Evolutionary conservation across 2,888 invertebrate genomes (phyloP), one percentile per base, ranked within the genome.

Genomic region (Parnassius orleans): DNA sequence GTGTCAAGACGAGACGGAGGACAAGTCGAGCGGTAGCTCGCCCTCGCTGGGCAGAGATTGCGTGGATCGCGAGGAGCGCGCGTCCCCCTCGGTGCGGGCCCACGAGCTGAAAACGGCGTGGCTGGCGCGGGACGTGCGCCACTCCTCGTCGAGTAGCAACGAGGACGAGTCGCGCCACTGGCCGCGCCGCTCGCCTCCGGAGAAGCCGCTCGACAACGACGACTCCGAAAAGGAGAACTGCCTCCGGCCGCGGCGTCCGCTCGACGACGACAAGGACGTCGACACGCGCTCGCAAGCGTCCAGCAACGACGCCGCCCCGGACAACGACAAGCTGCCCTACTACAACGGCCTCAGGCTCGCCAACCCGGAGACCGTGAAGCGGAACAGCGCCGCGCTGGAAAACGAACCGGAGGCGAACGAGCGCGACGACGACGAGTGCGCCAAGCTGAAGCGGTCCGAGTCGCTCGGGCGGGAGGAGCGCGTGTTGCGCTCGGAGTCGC

Each of bases 191-290:
- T 48, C 57, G n/a, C 61, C 41, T 48, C 53, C 24, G 24, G 61
- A 62, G 57, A 62, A 62, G 52, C 61, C 61, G 42, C 61, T 62
- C 77, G 81, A 82, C 75, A 65, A 72, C 69, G 85, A 86, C 80
- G 90, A 89, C 83, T 82, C 83, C 69, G 83, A 88, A 81, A 87
- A 83, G 77, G 84, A 87, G 73, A 87, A 89, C 84, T 80, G 84
- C 72, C 71, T 71, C 72, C 71, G 68, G 62, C 77, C 72, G 58
- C 68, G 71, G 56, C 95, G 95, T 83, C 94, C 93, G 68, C 94
- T 93, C 69, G 95, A 95, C 82, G 95, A 95, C 90, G 96, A 96
- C 82, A 95, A 95, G 83, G 96, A 96, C 86, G 93, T 95, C 68
- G 95, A 95, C 79, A 95, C 95, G 78, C 93, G 95, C 71, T 93